These are phyloP conservation scores for Percopsis omiscomaycus DNA, from an alignment of 2,797 vertebrate genomes.

Conservation along the genomic window DNA sequence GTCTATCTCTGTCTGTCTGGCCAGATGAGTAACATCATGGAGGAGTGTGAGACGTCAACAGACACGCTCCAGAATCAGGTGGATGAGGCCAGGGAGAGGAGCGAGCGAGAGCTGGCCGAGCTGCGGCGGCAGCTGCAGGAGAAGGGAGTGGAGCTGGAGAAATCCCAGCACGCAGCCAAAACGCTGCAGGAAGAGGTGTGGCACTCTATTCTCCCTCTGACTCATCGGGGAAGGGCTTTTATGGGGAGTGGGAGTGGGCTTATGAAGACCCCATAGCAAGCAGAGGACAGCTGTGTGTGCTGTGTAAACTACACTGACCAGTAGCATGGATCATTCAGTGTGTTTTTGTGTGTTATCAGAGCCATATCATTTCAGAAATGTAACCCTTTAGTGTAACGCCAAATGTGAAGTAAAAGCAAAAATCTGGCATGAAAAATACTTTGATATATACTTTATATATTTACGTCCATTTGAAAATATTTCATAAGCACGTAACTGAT, in stretches of 20 bases:
- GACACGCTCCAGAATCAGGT: conserved; percentile 90
- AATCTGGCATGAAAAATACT: too few relatives aligned
- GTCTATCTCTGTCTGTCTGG: conserved; percentile 25
- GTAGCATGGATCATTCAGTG: too few relatives aligned
- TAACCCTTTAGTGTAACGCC: too few relatives aligned
- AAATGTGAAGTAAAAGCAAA: too few relatives aligned
- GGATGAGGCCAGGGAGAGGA: conserved; percentile 87
- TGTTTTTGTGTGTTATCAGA: too few relatives aligned
- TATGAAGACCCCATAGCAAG: not conserved
- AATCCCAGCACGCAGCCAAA: conserved; percentile 73
- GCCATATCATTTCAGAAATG: too few relatives aligned
- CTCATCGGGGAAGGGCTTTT: conserved; percentile 24
- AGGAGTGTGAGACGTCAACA: conserved; percentile 82
- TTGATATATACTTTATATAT: too few relatives aligned
- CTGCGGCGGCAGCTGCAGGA: conserved; percentile 87
- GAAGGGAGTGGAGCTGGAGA: conserved; percentile 87
- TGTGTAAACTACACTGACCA: too few relatives aligned
- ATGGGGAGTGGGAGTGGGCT: not conserved
- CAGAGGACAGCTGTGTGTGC: too few relatives aligned
- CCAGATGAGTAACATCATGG: conserved; percentile 87
- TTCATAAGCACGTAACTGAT: too few relatives aligned
- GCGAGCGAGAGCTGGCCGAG: conserved; percentile 82
- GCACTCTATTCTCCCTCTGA: conserved; percentile 30
- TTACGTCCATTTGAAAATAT: too few relatives aligned
- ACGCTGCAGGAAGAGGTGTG: conserved; percentile 92